These are phyloP conservation scores for Leucoraja ocellata DNA, from an alignment of 2,797 vertebrate species.

Conservation along the genomic window DNA sequence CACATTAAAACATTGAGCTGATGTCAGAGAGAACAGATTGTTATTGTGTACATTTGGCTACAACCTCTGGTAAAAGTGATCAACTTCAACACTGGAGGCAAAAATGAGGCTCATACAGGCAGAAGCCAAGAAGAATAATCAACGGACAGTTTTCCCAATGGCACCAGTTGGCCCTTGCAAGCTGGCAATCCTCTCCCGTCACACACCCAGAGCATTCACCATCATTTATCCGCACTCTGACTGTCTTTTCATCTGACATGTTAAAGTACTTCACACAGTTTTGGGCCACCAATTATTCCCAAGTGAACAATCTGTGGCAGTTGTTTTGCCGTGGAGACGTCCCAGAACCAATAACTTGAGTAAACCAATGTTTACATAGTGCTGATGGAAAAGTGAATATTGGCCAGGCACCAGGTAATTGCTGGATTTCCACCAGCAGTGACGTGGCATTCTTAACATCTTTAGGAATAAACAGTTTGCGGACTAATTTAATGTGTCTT, in stretches of 20 bases:
- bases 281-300: background rate
- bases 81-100: background rate
- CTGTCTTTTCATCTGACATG: background rate
- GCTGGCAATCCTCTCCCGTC: background rate
- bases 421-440: background rate
- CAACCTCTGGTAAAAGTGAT: background rate
- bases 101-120: background rate
- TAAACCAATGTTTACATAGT: background rate
- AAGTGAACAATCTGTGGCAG: background rate
- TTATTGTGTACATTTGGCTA: too few relatives aligned
- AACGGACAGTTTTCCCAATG: background rate
- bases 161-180: background rate
- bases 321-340: background rate
- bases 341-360: background rate
- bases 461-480: background rate
- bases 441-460: background rate
- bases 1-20: background rate
- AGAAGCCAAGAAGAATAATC: background rate
- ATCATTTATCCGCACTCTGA: background rate
- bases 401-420: background rate
- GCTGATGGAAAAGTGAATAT: background rate
- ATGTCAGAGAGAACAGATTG: background rate
- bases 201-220: background rate
- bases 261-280: background rate
- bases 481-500: background rate